Evolutionary conservation across 2,888 invertebrate species (phyloP).

Genomic region (Entomobrya multifasciata): DNA sequence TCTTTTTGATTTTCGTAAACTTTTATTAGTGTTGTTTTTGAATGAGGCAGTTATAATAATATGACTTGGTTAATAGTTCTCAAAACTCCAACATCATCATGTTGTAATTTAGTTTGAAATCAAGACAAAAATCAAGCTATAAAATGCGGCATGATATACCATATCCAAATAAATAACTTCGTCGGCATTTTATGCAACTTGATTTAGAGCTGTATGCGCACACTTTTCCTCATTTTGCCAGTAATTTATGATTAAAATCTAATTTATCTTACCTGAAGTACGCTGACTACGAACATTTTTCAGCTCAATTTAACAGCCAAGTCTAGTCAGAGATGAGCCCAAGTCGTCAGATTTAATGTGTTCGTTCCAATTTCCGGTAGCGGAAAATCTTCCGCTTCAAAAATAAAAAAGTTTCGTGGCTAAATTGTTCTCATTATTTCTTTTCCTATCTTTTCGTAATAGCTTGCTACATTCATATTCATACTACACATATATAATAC

Average conservation of each 20-base stretch:
- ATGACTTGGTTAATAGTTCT: too few relatives aligned
- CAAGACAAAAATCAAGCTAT: too few relatives aligned
- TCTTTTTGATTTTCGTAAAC: too few relatives aligned
- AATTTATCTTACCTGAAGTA: slow-evolving; percentile 70
- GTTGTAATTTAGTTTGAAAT: too few relatives aligned
- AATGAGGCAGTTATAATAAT: too few relatives aligned
- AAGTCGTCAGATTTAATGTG: slow-evolving; percentile 39
- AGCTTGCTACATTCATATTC: neutral
- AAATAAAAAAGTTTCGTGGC: slow-evolving; percentile 19
- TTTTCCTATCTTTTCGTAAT: slow-evolving; percentile 11
- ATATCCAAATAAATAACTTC: too few relatives aligned
- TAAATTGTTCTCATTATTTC: slow-evolving; percentile 52
- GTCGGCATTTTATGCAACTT: neutral
- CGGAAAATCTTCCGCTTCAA: slow-evolving; percentile 24
- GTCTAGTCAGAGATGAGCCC: slow-evolving; percentile 21
- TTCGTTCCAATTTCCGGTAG: slow-evolving; percentile 55
- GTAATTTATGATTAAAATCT: slow-evolving; percentile 42
- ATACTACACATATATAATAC: neutral
- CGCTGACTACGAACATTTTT: slow-evolving; percentile 73
- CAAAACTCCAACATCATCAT: too few relatives aligned
- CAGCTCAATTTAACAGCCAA: slow-evolving; percentile 61
- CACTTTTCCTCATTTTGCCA: neutral
- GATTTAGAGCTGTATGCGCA: neutral
- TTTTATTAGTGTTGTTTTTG: too few relatives aligned
- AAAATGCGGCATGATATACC: too few relatives aligned